Evolutionary conservation across 1,140 invertebrate species (phyloP).

Genomic region (Anastatus disparis): DNA sequence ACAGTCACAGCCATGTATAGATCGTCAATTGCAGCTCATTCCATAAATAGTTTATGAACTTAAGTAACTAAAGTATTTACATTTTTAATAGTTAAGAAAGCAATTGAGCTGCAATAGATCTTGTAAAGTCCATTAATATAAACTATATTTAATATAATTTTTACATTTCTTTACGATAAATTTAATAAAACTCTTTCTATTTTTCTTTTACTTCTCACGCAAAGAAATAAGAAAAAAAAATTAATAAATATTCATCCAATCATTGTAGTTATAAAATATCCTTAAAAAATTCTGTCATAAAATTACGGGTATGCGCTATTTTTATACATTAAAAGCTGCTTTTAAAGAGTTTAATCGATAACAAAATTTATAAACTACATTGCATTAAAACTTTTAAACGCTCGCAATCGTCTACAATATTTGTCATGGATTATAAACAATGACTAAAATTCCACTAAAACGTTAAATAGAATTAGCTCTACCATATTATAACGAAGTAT

Average conservation of each 20-base stretch:
- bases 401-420: slow-evolving; percentile 17
- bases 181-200: not conserved
- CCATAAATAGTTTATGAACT: not conserved
- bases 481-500: not conserved
- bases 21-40: not conserved
- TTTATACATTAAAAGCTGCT: slow-evolving; percentile 5
- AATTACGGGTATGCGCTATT: no score
- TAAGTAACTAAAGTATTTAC: slow-evolving; percentile 4
- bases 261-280: not conserved
- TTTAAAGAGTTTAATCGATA: no score
- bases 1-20: slow-evolving; percentile 8
- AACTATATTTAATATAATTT: not conserved
- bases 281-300: no score
- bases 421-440: slow-evolving; percentile 31
- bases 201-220: not conserved
- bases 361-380: not conserved
- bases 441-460: slow-evolving; percentile 10
- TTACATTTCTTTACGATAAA: not conserved
- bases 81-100: not conserved
- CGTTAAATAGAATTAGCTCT: slow-evolving; percentile 28
- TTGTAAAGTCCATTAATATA: not conserved
- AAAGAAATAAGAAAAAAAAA: not conserved
- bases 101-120: not conserved
- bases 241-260: not conserved
- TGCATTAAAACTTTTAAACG: not conserved